phyloP scores from a whole-genome alignment of 2,888 invertebrate genomes.

The Nasonovia ribisnigri region DNA sequence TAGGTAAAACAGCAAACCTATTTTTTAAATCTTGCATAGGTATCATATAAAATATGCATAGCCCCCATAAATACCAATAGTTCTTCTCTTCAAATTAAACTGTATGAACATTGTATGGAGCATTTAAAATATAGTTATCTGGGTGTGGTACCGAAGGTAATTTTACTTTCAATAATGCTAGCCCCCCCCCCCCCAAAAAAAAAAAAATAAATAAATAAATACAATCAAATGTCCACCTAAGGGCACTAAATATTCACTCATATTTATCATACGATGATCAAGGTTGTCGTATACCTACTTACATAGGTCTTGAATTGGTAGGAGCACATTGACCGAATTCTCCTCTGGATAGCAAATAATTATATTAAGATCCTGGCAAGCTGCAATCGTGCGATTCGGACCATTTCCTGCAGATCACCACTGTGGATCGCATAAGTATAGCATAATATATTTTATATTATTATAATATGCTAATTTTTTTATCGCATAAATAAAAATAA shows the following conservation, averaged over 20 bases:
- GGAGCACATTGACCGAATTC: neutral
- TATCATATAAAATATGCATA: no score
- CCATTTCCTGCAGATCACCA: neutral
- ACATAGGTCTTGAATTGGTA: neutral
- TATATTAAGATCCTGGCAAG: neutral
- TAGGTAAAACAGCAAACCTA: no score
- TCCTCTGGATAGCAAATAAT: neutral
- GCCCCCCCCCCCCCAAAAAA: neutral
- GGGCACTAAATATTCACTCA: neutral
- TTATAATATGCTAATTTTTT: neutral
- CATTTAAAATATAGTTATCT: neutral
- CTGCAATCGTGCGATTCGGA: neutral
- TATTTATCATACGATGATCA: neutral
- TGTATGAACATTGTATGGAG: neutral
- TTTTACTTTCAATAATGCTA: neutral
- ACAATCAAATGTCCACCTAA: neutral
- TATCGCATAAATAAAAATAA: neutral
- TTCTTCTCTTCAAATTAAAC: neutral
- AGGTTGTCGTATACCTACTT: neutral
- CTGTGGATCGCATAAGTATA: neutral
- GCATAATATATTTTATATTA: neutral
- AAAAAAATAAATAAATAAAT: neutral
- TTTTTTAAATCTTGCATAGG: no score
- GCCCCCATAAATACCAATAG: no score
- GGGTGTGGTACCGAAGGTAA: neutral